Evolutionary conservation across 1,140 invertebrate species (phyloP), one percentile per base, ranked within the genome.

Genomic region (Microvelia longipes): DNA sequence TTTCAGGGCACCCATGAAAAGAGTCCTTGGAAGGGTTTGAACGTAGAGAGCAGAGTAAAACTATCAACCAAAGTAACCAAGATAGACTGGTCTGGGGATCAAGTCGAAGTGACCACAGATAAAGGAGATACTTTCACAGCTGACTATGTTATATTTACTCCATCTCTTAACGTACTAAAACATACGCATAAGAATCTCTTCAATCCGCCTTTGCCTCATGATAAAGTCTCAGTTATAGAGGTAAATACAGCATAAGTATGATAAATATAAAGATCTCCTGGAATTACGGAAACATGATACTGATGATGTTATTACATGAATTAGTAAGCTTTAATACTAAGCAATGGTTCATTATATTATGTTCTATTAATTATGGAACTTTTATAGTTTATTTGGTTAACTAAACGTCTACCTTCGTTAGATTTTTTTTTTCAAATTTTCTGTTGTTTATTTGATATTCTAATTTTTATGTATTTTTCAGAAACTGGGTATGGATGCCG

Each of bases 121-220:
- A 50, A 88, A 73, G 86, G 85, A 0, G 80, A 82, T 67, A 67
- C 78, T 1, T 84, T 84, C 71, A 74, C 77, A 1, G 84, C 86
- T 2, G 85, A 87, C 75, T 85, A 87, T 77, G 84, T 88, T 0
- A 86, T 91, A 66, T 80, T 87, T 13, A 89, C 88, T 1, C 78
- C 86, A 0, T 86, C 88, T 0, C 70, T 91, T 50, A 88, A 86
- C 11, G 87, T 90, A 13, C 75, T 91, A 1, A 89, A 90, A 78
- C 82, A 86, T 66, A 81, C 78, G 35, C 73, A 71, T 64, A 63
- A 60, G 1, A 73, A 77, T 28, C 74, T 89, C 2, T 90, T 90
- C 76, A 79, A 77, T n/a, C 88, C 87, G 1, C 73, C 79, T 19
- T 74, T 90, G 30, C 85, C 88, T 0, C 68, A 76, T 24, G 75